phyloP scores from a whole-genome alignment of 2,113 vertebrate species.

The mouse (Mus musculus) region GRCm39 chr6:92514501-92515000 shows the following conservation, averaged over 20 bases:
- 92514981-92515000: background rate
- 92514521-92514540: constrained; percentile 64
- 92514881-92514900: background rate
- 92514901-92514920: background rate
- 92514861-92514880: background rate
- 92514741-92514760: background rate
- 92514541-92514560: constrained; percentile 42
- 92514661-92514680: background rate
- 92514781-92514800: background rate
- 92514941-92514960: background rate
- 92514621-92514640: background rate
- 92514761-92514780: background rate
- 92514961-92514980: background rate
- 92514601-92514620: background rate
- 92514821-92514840: background rate
- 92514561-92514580: constrained; percentile 35
- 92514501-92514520: constrained; percentile 28
- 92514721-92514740: background rate
- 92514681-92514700: background rate
- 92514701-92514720: background rate
- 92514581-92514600: background rate
- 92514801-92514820: background rate
- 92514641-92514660: background rate
- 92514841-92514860: background rate
- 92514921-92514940: background rate